phyloP scores from a whole-genome alignment of 2,797 vertebrate species.

The Sebastes melanostomus region DNA sequence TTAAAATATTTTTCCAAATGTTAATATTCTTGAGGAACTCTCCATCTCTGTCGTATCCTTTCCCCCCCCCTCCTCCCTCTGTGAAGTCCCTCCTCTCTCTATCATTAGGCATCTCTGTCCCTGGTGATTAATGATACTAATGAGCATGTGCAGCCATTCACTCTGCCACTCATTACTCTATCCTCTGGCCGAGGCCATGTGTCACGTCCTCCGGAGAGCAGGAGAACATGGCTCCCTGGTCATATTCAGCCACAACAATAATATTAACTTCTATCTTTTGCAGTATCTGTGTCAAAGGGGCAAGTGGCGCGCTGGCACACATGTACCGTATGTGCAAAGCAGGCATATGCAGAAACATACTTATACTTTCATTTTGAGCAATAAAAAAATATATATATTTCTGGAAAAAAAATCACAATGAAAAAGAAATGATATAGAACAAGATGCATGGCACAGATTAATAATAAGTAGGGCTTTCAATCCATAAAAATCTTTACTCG shows the following conservation, averaged over 20 bases:
- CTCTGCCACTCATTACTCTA: slow-evolving; percentile 75
- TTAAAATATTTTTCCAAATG: slow-evolving; percentile 64
- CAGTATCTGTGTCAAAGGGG: slow-evolving; percentile 28
- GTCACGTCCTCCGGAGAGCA: slow-evolving; percentile 64
- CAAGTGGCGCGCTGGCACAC: neutral
- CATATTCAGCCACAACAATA: slow-evolving; percentile 50
- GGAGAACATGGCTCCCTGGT: slow-evolving; percentile 38
- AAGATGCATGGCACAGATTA: neutral
- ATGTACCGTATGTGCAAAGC: neutral
- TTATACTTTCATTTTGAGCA: neutral
- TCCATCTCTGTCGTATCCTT: slow-evolving; percentile 71
- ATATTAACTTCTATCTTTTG: slow-evolving; percentile 43
- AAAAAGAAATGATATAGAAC: neutral
- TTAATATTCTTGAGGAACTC: slow-evolving; percentile 68
- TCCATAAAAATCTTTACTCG: too few species aligned
- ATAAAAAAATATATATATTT: neutral
- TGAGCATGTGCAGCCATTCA: slow-evolving; percentile 80
- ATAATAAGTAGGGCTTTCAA: neutral
- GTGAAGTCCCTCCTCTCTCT: slow-evolving; percentile 66
- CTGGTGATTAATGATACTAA: slow-evolving; percentile 82
- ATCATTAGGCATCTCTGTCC: slow-evolving; percentile 76
- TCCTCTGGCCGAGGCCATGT: slow-evolving; percentile 72
- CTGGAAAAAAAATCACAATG: neutral
- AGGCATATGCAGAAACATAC: neutral
- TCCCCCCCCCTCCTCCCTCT: slow-evolving; percentile 36